These are phyloP conservation scores for Agrypnia vestita DNA, from an alignment of 1,140 invertebrate species.

Conservation along the genomic window DNA sequence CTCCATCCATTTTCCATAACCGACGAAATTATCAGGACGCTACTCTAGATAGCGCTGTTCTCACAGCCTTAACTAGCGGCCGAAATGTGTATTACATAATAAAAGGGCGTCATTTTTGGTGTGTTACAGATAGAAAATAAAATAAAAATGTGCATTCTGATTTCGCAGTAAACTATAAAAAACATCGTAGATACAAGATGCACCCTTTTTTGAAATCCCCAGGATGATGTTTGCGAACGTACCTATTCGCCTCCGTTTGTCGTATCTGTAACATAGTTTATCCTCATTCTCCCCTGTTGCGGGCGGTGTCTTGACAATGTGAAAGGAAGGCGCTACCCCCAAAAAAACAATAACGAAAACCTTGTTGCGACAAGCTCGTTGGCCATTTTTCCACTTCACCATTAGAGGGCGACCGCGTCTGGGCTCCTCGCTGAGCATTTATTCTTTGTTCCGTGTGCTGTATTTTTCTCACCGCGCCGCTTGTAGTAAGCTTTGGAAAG, in stretches of 20 bases:
- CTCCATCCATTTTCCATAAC: no score
- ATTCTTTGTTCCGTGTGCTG: not conserved
- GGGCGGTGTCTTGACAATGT: constrained; percentile 21
- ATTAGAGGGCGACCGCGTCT: not conserved
- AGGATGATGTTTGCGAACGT: not conserved
- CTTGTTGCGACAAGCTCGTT: constrained; percentile 33
- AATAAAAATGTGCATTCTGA: no score
- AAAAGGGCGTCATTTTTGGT: no score
- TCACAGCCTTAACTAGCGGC: no score
- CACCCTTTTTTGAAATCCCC: not conserved
- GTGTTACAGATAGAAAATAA: no score
- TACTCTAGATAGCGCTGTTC: no score
- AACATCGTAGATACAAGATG: not conserved
- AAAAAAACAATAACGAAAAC: constrained; percentile 24
- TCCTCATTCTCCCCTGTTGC: constrained; percentile 28
- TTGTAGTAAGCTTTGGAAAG: no score
- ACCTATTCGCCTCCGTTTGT: constrained; percentile 15
- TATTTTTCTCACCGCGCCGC: no score
- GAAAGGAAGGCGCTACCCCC: not conserved
- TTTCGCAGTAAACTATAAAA: no score
- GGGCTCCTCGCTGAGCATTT: constrained; percentile 13
- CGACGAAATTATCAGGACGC: no score
- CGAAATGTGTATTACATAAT: no score
- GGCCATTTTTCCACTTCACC: constrained; percentile 34
- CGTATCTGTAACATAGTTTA: constrained; percentile 15